A percentile compares a stretch with the other conserved stretches of the same genome.
Evolutionary conservation across 2,113 vertebrate genomes (phyloP).

Genomic region (Scytalopus superciliaris): DNA sequence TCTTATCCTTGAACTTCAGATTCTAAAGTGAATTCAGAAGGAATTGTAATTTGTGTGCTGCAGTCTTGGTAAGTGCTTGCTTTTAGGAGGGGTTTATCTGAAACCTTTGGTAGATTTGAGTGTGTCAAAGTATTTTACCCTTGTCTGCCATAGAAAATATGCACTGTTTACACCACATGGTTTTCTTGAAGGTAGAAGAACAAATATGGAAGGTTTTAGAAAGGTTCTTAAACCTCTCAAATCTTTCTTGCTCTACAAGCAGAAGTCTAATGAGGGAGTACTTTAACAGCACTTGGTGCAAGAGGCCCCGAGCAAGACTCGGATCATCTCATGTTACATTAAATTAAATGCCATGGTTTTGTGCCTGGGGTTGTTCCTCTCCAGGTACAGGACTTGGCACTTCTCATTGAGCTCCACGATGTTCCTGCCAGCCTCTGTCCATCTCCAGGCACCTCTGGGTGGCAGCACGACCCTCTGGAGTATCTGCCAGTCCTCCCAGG

Average conservation of each 20-base stretch:
- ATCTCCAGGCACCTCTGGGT: not conserved
- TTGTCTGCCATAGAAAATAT: not conserved
- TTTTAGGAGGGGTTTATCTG: not conserved
- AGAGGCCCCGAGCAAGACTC: not conserved
- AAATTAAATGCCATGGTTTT: not conserved
- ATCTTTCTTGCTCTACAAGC: not conserved
- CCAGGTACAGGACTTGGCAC: not conserved
- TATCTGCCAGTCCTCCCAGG: not conserved
- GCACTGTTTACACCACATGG: not conserved
- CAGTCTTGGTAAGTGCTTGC: not conserved
- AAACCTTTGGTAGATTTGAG: not conserved
- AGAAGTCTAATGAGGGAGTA: not conserved
- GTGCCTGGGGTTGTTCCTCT: not conserved
- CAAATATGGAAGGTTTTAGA: not conserved
- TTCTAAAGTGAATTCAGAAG: not conserved
- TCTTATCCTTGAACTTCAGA: not conserved
- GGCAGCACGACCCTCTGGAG: not conserved
- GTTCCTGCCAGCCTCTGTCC: not conserved
- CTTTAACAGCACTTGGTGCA: not conserved
- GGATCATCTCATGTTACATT: not conserved
- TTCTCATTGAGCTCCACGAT: rapidly evolving
- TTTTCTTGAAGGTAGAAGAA: not conserved
- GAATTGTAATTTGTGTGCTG: not conserved
- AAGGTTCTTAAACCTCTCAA: not conserved
- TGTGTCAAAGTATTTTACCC: not conserved